Base-by-base conservation (phyloP, 2,888 invertebrate genomes). In the Onthophagus sagittarius region DNA sequence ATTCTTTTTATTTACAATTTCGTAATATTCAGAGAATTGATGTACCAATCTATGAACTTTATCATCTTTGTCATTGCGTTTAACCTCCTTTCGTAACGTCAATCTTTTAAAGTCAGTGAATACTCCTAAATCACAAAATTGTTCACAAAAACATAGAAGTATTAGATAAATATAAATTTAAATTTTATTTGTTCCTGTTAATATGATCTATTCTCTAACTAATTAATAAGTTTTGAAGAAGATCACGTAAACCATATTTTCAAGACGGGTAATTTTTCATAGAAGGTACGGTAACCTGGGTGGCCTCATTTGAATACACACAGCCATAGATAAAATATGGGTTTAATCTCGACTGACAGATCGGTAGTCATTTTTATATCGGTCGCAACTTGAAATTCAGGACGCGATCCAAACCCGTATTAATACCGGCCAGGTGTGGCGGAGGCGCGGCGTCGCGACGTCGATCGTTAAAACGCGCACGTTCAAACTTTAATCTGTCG, bases 401-500 rank as follows among this genome's bases (percentile, higher is more conserved):
- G 32, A 23, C 31, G 67, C 13, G 31, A 32, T 32, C 67, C 31
- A 23, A 67, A 31, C 67, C 67, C 31, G 67, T 67, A 67, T 67
- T 67, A 67, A 67, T 67, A 67, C 67, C 67, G 67, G n/a, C 32
- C 67, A 67, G 67, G 67, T 67, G 32, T 67, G 32, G 39, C 39
- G 39, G 23, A 53, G 39, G 39, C 39, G 39, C 39, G 39, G 39
- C 39, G 39, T 53, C 39, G 39, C 39, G 39, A 67, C 67, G 76
- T 75, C 70, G 64, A 72, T 74, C 72, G 72, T 64, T 74, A 72
- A 74, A 74, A 69, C 71, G 15, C 63, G 72, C 74, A 74, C 74
- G 74, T 72, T 23, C 39, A 53, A 71, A 53, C 69, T 74, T 70
- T 74, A 74, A 74, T 74, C 74, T 74, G 74, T 65, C 74, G 72